Evolutionary conservation across 2,888 invertebrate species (phyloP), one percentile per base, ranked within the genome.

Genomic region (Azorinus chamasolen): DNA sequence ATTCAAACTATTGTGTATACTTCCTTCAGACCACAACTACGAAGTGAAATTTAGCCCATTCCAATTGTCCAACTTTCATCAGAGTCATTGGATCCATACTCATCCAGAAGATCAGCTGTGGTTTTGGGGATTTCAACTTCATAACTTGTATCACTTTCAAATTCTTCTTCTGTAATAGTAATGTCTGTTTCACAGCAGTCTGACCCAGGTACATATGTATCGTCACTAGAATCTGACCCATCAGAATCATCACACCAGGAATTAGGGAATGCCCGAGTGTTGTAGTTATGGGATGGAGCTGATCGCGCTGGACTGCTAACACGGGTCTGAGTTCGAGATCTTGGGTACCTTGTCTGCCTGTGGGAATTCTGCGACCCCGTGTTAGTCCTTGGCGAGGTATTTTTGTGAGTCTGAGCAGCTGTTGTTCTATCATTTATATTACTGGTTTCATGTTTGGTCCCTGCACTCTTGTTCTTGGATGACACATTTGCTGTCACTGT

Each of bases 41-140:
- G 10, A 32, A 32, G 32, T 32, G 32, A 32, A 32, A 45, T 12
- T 27, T 14, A 55, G 27, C 51, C 48, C 69, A 64, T 62, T 5
- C 50, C 69, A 0, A 76, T 73, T 14, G 79, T 64, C 88, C 88
- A 88, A 53, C 85, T 87, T 22, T 82, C 84, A 70, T 88, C 88
- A 1, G 86, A 74, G 20, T 83, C 83, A 51, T 82, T 82, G 16
- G 83, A 83, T 5, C 70, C 83, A 65, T 79, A 80, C 64, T 88
- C 86, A 18, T 84, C 80, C 32, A 88, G 62, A 0, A 87, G 59
- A 46, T 80, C 79, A n/a, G 75, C 75, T 2, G 83, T 61, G n/a
- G 85, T 70, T 70, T 86, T 87, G 12, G 87, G 87, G 27, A 86
- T 69, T 14, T 55, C 51, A 6, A 86, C 85, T 25, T 88, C 87